These are phyloP conservation scores for Plemyria rubiginata DNA, from an alignment of 2,888 invertebrate species.

Conservation along the genomic window DNA sequence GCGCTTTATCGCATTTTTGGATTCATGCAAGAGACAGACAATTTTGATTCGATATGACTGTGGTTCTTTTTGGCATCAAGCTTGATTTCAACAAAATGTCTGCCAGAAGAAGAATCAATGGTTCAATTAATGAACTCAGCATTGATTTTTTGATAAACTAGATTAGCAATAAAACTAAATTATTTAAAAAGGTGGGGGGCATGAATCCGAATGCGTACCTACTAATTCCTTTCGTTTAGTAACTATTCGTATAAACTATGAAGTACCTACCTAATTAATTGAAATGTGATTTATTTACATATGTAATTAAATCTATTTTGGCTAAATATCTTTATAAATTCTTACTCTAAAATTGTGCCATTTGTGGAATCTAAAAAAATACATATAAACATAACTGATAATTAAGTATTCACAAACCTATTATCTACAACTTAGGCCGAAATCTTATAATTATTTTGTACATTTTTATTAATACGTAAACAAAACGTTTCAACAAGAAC, in stretches of 20 bases:
- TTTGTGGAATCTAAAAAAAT: constrained; percentile 62
- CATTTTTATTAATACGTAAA: constrained; percentile 68
- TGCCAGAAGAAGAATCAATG: too few species aligned
- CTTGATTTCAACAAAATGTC: constrained; percentile 3
- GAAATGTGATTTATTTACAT: constrained; percentile 78
- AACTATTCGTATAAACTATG: constrained; percentile 58
- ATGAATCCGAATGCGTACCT: constrained; percentile 66
- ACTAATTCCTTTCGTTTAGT: constrained; percentile 70
- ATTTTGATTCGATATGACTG: background rate
- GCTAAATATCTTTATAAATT: constrained; percentile 81
- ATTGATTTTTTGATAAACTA: constrained; percentile 17
- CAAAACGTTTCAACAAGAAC: constrained; percentile 63
- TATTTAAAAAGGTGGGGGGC: constrained; percentile 39
- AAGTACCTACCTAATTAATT: constrained; percentile 60
- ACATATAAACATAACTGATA: constrained; percentile 47
- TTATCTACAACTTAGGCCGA: constrained; percentile 70
- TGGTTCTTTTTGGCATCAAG: constrained; percentile 47
- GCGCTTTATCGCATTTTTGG: constrained; percentile 55
- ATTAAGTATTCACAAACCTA: constrained; percentile 51
- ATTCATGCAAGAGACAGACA: constrained; percentile 54
- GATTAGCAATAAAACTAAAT: background rate
- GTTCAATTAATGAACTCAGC: background rate
- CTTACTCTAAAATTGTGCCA: constrained; percentile 80
- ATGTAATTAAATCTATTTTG: constrained; percentile 78
- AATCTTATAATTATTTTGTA: constrained; percentile 79